These are phyloP conservation scores for Campopleginae sp. DNA, from an alignment of 2,888 invertebrate species.

Conservation along the genomic window DNA sequence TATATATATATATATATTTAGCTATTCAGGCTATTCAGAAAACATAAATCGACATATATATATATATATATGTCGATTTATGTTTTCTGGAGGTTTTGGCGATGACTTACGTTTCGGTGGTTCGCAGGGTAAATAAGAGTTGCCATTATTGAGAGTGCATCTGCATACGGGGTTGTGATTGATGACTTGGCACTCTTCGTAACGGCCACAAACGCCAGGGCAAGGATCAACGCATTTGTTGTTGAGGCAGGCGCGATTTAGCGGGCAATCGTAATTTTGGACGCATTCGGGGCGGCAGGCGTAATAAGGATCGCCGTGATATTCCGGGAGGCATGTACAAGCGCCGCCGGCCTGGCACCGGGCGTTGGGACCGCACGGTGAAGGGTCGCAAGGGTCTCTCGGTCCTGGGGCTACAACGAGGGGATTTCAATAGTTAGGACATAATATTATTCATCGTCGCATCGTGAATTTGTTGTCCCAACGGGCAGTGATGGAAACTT, in stretches of 20 bases:
- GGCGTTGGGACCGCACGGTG: constrained; percentile 92
- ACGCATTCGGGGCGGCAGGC: constrained; percentile 93
- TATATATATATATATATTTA: not conserved
- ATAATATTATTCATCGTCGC: no score
- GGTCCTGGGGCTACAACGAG: constrained; percentile 72
- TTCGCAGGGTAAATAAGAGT: constrained; percentile 86
- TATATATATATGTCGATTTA: not conserved
- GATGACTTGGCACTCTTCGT: constrained; percentile 91
- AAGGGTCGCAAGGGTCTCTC: constrained; percentile 87
- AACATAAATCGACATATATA: not conserved
- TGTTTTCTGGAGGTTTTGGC: no score
- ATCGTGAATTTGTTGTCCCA: not conserved
- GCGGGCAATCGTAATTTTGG: constrained; percentile 91
- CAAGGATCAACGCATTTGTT: constrained; percentile 94
- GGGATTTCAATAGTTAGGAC: not conserved
- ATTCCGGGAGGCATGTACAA: constrained; percentile 82
- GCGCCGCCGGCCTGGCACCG: constrained; percentile 85
- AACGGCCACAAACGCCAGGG: constrained; percentile 90
- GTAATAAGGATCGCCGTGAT: constrained; percentile 84
- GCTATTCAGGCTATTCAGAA: not conserved
- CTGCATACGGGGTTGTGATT: constrained; percentile 89
- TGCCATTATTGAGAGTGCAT: constrained; percentile 86
- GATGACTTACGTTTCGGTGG: constrained; percentile 80
- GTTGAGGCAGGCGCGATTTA: constrained; percentile 90
- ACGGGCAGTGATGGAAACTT: not conserved